phyloP scores from a whole-genome alignment of 1,140 invertebrate species.

The Ditylenchus dipsaci region DNA sequence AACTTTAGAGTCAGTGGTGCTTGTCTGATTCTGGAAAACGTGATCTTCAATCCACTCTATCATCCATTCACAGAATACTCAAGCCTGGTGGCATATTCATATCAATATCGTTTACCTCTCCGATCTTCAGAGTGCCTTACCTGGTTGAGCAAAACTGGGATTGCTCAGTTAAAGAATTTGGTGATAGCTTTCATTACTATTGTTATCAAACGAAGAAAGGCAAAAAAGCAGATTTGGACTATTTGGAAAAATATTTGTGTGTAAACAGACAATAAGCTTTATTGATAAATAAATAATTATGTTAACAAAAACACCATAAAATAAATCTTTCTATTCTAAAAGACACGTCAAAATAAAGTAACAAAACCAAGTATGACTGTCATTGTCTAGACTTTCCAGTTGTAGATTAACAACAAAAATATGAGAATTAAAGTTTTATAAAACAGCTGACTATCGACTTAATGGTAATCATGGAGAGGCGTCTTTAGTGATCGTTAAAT shows the following conservation, averaged over 20 bases:
- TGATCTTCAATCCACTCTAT: conserved; percentile 13
- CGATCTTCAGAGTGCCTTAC: conserved; percentile 60
- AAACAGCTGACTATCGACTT: too few species aligned
- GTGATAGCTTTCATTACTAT: conserved; percentile 61
- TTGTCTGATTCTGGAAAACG: conserved; percentile 5
- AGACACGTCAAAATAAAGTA: too few species aligned
- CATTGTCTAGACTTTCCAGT: too few species aligned
- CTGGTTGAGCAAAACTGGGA: conserved; percentile 52
- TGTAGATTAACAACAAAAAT: too few species aligned
- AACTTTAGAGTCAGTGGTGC: conserved; percentile 8
- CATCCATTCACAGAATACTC: conserved; percentile 52
- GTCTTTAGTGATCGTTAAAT: too few species aligned
- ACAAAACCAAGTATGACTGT: too few species aligned
- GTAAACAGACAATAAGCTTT: too few species aligned
- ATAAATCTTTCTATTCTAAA: too few species aligned
- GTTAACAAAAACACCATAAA: too few species aligned
- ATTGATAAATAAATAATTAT: too few species aligned
- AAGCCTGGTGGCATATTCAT: conserved; percentile 60
- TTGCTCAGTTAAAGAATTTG: conserved; percentile 55
- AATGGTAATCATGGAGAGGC: too few species aligned
- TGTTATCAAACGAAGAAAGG: conserved; percentile 50
- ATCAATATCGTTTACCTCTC: conserved; percentile 62
- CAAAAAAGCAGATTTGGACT: not conserved
- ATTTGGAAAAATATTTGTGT: not conserved
- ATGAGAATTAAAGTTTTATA: too few species aligned